Conservation (phyloP, 2,797 vertebrate species). For the Melopsittacus undulatus region DNA sequence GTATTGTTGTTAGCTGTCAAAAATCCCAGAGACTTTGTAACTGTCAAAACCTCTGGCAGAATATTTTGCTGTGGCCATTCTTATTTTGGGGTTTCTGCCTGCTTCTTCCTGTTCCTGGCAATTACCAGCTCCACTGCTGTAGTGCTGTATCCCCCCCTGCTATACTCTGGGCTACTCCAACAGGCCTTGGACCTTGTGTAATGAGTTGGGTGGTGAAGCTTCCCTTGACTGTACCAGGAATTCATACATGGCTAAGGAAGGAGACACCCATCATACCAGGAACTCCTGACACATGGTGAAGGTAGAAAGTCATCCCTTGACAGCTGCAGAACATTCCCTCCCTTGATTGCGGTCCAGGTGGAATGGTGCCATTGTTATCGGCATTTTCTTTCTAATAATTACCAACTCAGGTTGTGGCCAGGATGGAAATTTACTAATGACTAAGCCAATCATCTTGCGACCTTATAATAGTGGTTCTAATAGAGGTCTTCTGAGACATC, state of each 20-base stretch:
- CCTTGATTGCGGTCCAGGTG: background rate
- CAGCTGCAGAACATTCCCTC: background rate
- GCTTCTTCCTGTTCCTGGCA: background rate
- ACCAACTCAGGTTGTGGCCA: background rate
- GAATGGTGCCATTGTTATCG: background rate
- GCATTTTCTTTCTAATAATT: background rate
- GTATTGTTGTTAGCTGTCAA: background rate
- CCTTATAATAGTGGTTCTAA: background rate
- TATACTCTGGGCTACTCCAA: background rate
- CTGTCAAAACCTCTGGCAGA: background rate
- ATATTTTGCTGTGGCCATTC: background rate
- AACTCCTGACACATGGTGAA: background rate
- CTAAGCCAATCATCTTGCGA: background rate
- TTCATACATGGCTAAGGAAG: background rate
- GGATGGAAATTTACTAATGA: background rate
- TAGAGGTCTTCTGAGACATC: background rate
- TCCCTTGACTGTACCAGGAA: background rate
- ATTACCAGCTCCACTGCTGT: background rate
- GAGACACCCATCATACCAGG: background rate
- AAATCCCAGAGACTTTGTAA: background rate
- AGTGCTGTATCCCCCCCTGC: background rate
- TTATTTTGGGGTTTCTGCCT: background rate
- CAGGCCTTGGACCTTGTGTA: background rate
- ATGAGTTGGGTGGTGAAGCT: background rate
- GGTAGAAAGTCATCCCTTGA: background rate